Base-by-base conservation (phyloP, 1,140 invertebrate species). In the Hyphantria cunea region DNA sequence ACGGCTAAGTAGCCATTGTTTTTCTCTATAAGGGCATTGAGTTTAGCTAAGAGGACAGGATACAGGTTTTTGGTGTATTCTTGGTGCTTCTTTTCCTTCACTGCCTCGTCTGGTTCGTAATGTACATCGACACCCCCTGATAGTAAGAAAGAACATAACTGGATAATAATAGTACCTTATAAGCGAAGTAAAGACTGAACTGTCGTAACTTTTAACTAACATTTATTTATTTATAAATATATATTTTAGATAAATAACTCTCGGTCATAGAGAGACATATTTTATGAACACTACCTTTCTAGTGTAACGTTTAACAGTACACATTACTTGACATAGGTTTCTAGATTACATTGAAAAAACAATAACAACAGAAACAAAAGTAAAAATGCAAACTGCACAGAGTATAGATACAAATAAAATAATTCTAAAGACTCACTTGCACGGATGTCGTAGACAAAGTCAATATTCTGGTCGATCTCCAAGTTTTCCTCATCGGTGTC, bases 401-500 rank as follows among this genome's bases (percentile, higher is more conserved):
- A 9, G 5, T 37, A 37, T 37, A 8, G 8, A 3, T 2, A 8
- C 8, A 37, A 37, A 37, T 11, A 37, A 37, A 37, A 11, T 11
- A 37, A 37, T 6, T 34, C 33, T 34, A 34, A n/a, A n/a, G n/a
- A 37, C 45, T 48, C 25, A 48, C 45, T 48, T 25, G 3, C 6
- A 0, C 45, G 8, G 8, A 48, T 11, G 11, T 48, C 45, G 0
- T 17, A 10, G n/a, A 48, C 4, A 15, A 25, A 48, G 45, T 32
- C 45, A 3, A 48, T 10, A 10, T 25, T 48, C 45, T 48, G 45
- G 4, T 48, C 45, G 10, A 48, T 48, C 15, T 48, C 45, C 10
- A 48, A 31, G 8, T 10, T 17, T 6, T 48, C 45, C 6, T 48
- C 15, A 11, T 25, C 5, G 6, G 9, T 48, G 10, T 48, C 25